Base-by-base conservation (phyloP, 2,113 vertebrate genomes). In the Toxostoma redivivum region DNA sequence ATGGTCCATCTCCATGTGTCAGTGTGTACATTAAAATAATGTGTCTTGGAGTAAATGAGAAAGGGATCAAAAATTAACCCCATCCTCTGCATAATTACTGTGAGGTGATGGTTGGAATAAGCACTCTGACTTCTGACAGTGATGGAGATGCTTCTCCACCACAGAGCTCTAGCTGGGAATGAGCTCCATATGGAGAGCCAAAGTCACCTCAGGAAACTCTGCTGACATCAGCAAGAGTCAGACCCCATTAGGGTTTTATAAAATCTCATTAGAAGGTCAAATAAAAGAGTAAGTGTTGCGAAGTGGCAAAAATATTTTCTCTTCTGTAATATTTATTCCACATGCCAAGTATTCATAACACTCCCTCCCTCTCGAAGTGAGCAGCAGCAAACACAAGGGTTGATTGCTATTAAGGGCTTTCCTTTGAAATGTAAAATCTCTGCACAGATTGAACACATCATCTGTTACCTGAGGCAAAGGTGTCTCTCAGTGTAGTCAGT, bases 1-100 rank as follows among this genome's bases (percentile, higher is more conserved):
- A 95, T 19, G 78, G 67, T 47, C 84, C 83, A 66, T 90, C 89
- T 95, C 92, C 51, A 15, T 66, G 76, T 95, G 85, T 96, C 93
- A 89, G 61, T 86, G 64, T 94, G 92, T 90, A 88, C 82, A 90
- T 91, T 94, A 89, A 94, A 94, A 76, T 7, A 2, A 86, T 78
- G 71, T 83, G 86, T 86, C 93, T 95, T 57, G 40, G 45, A 92
- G 56, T 76, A 89, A 95, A 67, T 86, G 93, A 94, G 79, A 95
- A 38, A 72, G 35, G 85, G 62, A 95, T 79, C 81, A 88, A 89
- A 96, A 96, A 92, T 94, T 96, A 96, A 89, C 80, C 90, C 85
- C 87, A 81, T 96, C 67, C 64, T 92, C 76, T n/a, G 16, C 51
- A 67, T 78, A 88, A 94, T 91, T 86, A 71, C 76, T 23, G 12